These are phyloP conservation scores for Scelioninae gen. 1 DNA, from an alignment of 2,888 invertebrate genomes.

Conservation along the genomic window DNA sequence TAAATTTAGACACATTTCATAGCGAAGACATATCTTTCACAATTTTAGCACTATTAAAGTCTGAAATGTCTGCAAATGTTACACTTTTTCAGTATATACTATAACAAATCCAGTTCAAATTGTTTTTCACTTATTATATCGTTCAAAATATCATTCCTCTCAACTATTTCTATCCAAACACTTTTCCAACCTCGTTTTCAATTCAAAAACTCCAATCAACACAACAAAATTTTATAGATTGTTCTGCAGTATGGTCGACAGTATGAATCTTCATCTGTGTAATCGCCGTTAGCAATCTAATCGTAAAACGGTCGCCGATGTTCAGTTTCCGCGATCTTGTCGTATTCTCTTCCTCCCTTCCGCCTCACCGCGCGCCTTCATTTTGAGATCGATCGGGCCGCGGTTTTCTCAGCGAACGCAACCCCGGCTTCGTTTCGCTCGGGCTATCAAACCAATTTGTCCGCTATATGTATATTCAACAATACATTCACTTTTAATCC, in stretches of 20 bases:
- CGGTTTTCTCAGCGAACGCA: constrained; percentile 44
- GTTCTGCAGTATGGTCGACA: neutral
- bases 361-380: neutral
- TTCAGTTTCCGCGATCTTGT: constrained; percentile 41
- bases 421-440: constrained; percentile 48
- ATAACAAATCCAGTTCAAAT: no score
- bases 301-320: constrained; percentile 31
- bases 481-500: constrained; percentile 68
- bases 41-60: no score
- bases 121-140: no score
- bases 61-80: no score
- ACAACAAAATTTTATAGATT: neutral
- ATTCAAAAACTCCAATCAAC: neutral
- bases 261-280: constrained; percentile 1
- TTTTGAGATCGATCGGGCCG: constrained; percentile 46
- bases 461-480: constrained; percentile 66
- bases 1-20: no score
- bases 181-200: neutral
- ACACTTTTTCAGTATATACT: no score
- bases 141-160: no score
- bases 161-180: no score
- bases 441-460: constrained; percentile 65
- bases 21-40: no score
- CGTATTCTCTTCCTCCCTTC: neutral
- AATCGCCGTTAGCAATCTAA: constrained; percentile 29